Conservation (phyloP, 2,113 vertebrate genomes). For the Rhineura floridana region DNA sequence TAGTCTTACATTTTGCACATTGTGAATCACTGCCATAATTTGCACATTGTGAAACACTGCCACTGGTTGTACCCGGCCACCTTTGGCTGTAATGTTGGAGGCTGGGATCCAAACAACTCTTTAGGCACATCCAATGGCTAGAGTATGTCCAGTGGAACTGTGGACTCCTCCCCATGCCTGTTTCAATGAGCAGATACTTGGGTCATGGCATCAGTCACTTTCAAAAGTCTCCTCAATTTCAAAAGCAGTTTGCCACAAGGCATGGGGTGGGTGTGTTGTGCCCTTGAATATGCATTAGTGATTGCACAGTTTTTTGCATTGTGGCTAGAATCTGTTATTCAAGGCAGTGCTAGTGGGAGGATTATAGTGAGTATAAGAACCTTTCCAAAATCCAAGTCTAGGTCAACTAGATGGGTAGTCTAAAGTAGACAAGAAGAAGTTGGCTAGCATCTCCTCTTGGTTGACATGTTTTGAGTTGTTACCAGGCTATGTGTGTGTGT, state of each 20-base stretch:
- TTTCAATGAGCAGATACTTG: not conserved
- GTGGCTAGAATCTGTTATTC: too few species aligned
- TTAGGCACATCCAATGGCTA: not conserved
- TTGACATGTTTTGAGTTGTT: not conserved
- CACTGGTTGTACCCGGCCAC: not conserved
- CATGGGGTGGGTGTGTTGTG: too few species aligned
- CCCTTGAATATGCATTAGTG: not conserved
- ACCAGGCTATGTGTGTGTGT: too few species aligned
- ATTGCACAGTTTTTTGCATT: too few species aligned
- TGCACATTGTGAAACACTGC: not conserved
- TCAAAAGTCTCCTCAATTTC: not conserved
- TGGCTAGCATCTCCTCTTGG: not conserved
- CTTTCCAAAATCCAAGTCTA: not conserved
- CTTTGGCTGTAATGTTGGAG: not conserved
- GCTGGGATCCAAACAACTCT: not conserved
- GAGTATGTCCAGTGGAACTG: too few species aligned
- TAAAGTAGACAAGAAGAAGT: not conserved
- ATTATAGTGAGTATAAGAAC: not conserved
- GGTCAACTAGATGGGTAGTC: not conserved
- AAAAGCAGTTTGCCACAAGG: not conserved
- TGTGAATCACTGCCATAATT: not conserved
- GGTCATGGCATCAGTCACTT: not conserved
- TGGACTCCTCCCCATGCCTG: not conserved
- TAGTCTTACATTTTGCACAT: not conserved
- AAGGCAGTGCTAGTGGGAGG: not conserved